Conservation (phyloP, 92 coral and sea anemone genomes). For the Nematostella vectensis region DNA sequence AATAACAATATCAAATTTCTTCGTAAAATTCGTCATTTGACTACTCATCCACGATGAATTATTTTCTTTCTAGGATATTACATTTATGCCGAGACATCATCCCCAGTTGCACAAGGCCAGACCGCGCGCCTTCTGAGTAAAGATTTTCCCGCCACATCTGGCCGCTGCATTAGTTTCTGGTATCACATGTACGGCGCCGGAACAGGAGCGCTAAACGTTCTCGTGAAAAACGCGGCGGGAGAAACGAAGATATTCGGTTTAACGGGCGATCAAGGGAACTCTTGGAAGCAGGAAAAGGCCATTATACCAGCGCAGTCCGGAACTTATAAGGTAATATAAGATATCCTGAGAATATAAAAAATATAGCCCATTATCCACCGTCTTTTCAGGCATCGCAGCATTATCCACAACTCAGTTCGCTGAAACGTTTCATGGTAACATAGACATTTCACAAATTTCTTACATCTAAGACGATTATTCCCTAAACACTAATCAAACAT, state of each 20-base stretch:
- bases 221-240: conserved; percentile 24
- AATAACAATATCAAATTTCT: no score
- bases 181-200: conserved; percentile 63
- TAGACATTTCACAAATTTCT: no score
- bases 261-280: conserved; percentile 61
- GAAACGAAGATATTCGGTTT: conserved; percentile 29
- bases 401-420: no score
- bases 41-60: no score
- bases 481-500: no score
- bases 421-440: no score
- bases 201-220: conserved; percentile 63
- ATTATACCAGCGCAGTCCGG: conserved; percentile 2
- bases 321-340: conserved; percentile 4
- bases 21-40: no score
- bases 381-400: no score
- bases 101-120: conserved; percentile 27
- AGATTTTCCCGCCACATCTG: conserved; percentile 41
- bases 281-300: conserved; percentile 47
- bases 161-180: conserved; percentile 52
- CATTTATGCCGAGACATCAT: conserved; percentile 50
- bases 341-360: no score
- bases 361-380: no score
- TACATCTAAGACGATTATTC: no score
- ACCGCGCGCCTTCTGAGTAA: conserved; percentile 50
- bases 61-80: conserved; percentile 41